Conservation (phyloP, 1,140 invertebrate species). For the Trachelipus rathkii region DNA sequence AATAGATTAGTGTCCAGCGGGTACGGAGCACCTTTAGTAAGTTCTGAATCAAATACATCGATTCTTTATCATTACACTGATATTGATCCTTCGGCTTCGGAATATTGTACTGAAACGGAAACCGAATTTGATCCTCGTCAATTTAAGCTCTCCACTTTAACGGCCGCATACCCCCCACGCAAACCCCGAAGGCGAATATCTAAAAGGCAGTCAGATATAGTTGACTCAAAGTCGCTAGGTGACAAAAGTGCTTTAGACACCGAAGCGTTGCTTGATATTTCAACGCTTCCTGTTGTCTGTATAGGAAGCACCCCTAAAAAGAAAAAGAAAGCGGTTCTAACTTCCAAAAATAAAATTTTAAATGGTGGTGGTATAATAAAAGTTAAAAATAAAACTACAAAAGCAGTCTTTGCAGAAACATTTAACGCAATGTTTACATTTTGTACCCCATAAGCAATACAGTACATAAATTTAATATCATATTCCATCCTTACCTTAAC, state of each 20-base stretch:
- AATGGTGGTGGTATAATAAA: slow-evolving; percentile 33
- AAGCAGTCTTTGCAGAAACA: slow-evolving; percentile 38
- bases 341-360: neutral
- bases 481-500: neutral
- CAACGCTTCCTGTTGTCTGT: slow-evolving; percentile 13
- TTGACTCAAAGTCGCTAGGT: too few relatives aligned
- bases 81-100: slow-evolving; percentile 21
- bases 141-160: slow-evolving; percentile 17
- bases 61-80: slow-evolving; percentile 33
- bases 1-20: slow-evolving; percentile 32
- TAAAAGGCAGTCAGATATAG: too few relatives aligned
- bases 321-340: neutral
- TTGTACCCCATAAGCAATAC: slow-evolving; percentile 33
- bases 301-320: slow-evolving; percentile 27
- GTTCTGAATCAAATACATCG: slow-evolving; percentile 42
- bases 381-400: slow-evolving; percentile 36
- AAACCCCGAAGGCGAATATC: too few relatives aligned
- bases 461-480: neutral
- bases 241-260: neutral
- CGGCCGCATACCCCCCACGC: too few relatives aligned
- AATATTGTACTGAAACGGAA: slow-evolving; percentile 40
- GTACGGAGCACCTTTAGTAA: slow-evolving; percentile 41
- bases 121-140: slow-evolving; percentile 30
- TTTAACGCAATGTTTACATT: slow-evolving; percentile 44
- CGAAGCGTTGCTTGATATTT: neutral